These are phyloP conservation scores for Bhutanitis thaidina DNA, from an alignment of 2,888 invertebrate genomes.

Conservation along the genomic window DNA sequence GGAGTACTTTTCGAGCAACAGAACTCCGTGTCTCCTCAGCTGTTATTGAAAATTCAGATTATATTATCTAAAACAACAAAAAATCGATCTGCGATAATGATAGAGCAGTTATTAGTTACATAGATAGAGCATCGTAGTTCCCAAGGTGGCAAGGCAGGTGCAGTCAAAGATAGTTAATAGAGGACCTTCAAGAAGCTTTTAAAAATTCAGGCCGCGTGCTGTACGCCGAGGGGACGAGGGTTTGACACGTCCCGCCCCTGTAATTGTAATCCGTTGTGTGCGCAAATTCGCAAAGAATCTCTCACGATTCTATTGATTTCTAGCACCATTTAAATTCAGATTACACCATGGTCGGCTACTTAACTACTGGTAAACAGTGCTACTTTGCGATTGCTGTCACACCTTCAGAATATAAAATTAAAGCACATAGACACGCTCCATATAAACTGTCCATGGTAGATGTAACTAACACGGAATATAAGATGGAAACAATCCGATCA, in stretches of 20 bases:
- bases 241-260: background rate
- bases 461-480: too few relatives aligned
- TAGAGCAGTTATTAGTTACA: conserved; percentile 12
- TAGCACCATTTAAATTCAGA: too few relatives aligned
- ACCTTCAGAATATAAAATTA: too few relatives aligned
- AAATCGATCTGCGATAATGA: conserved; percentile 8
- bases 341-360: too few relatives aligned
- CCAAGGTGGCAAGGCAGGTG: background rate
- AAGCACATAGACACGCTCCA: too few relatives aligned
- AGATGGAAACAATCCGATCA: too few relatives aligned
- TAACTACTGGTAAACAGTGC: too few relatives aligned
- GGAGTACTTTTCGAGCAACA: too few relatives aligned
- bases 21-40: too few relatives aligned
- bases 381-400: too few relatives aligned
- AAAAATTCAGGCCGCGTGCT: conserved; percentile 15
- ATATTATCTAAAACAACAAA: conserved; percentile 6
- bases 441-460: too few relatives aligned
- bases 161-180: conserved; percentile 5
- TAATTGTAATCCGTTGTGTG: conserved; percentile 13
- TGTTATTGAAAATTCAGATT: conserved; percentile 16
- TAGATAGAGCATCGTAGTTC: background rate
- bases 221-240: background rate
- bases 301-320: background rate
- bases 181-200: conserved; percentile 2
- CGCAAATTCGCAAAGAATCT: conserved; percentile 5